Base-by-base conservation (phyloP, 2,113 vertebrate genomes). In the Merops nubicus region DNA sequence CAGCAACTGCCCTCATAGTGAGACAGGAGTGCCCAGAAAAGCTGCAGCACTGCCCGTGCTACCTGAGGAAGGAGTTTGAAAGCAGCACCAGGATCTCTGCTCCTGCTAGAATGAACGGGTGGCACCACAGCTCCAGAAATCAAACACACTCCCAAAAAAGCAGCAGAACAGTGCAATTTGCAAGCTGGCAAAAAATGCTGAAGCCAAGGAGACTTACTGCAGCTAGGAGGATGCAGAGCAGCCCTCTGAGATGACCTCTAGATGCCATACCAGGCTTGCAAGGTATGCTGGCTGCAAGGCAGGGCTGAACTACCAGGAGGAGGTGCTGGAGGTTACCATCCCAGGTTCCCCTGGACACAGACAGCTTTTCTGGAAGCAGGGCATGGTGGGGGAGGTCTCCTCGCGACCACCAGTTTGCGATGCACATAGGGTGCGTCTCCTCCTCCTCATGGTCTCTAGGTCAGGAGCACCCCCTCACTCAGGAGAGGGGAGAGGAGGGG, bases 91-190 rank as follows among this genome's bases (percentile, higher is more conserved):
- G 54, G 38, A 78, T 72, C 86, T 57, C 56, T 48, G 82, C 67
- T 96, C 88, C 91, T 80, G 59, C 79, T 81, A 67, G 78, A 79
- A 60, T 54, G 25, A 93, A 73, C 25, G 42, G 89, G 85, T 72
- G 88, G 77, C 85, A 91, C 4, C 6, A 42, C 11, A 25, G 87
- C 81, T 92, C 92, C 70, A 64, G 72, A 63, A 85, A 85, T 28
- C 78, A 73, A 87, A 87, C 3, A 4, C 59, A 45, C 74, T 59
- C 74, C 74, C 54, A 57, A 81, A 80, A 56, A 20, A 40, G 47
- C 68, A 50, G 82, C 45, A 53, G 12, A 57, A 33, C 15, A 15
- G 23, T 9, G 29, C 13, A 3, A 43, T 34, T 14, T 48, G 53
- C 53, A 64, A 88, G 73, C 64, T 33, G 12, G 33, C 31, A 23